Conservation (phyloP, 2,888 invertebrate genomes). For the Erpobdella octoculata region DNA sequence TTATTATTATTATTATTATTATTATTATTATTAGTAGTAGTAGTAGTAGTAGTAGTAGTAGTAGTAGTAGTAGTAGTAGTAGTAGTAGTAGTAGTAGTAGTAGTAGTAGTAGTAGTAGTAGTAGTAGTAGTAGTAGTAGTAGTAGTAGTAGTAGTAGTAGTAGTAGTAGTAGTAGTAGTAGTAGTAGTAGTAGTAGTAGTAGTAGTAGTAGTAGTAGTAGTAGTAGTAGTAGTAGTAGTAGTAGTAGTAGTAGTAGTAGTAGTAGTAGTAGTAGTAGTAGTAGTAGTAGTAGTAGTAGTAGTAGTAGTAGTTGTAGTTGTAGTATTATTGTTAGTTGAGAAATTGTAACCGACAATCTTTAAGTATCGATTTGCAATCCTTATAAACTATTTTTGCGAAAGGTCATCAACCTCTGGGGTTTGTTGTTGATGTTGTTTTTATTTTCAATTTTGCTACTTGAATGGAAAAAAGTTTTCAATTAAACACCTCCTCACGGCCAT, state of each 20-base stretch:
- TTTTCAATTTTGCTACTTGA: too few relatives aligned
- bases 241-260: slow-evolving; percentile 1
- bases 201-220: slow-evolving; percentile 1
- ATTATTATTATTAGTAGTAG: too few relatives aligned
- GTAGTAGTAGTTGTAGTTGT: too few relatives aligned
- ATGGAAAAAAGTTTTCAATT: too few relatives aligned
- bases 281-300: slow-evolving; percentile 1
- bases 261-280: slow-evolving; percentile 1
- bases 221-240: slow-evolving; percentile 1
- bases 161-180: slow-evolving; percentile 1
- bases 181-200: slow-evolving; percentile 1
- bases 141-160: slow-evolving; percentile 1
- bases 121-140: slow-evolving; percentile 1
- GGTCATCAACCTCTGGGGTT: too few relatives aligned
- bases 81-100: slow-evolving; percentile 1
- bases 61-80: slow-evolving; percentile 1
- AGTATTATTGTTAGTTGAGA: too few relatives aligned
- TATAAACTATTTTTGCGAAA: too few relatives aligned
- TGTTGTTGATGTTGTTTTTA: too few relatives aligned
- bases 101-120: slow-evolving; percentile 1
- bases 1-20: too few relatives aligned
- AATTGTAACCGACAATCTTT: too few relatives aligned
- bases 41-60: slow-evolving; percentile 1
- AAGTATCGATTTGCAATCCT: too few relatives aligned
- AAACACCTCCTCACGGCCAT: too few relatives aligned